Conservation (phyloP, 2,888 invertebrate genomes). For the Watsonalla binaria region DNA sequence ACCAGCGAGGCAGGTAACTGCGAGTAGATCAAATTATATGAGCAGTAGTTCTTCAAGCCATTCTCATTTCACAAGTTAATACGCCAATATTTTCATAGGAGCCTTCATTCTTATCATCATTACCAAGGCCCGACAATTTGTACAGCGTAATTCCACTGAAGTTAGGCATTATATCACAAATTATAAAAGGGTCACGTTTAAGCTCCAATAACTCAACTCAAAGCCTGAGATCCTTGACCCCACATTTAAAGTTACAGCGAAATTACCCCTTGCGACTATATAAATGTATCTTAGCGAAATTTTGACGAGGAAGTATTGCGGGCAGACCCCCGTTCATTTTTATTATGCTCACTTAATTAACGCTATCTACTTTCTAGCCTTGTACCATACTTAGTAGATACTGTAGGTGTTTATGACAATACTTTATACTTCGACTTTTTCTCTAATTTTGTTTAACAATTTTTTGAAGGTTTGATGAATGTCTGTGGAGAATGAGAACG, state of each 20-base stretch:
- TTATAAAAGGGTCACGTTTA: neutral
- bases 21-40: too few species aligned
- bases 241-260: neutral
- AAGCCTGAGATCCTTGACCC: neutral
- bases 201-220: constrained; percentile 1
- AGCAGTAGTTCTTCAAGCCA: too few species aligned
- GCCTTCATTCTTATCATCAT: neutral
- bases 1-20: too few species aligned
- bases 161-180: neutral
- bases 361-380: too few species aligned
- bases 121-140: neutral
- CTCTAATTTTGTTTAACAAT: too few species aligned
- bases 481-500: too few species aligned
- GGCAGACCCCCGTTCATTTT: too few species aligned
- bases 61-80: neutral
- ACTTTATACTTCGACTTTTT: too few species aligned
- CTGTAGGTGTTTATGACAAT: too few species aligned
- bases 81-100: neutral
- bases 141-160: neutral
- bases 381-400: too few species aligned
- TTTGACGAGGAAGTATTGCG: neutral
- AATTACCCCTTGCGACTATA: neutral
- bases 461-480: too few species aligned
- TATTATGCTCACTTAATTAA: too few species aligned
- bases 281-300: neutral